phyloP scores from a whole-genome alignment of 2,888 invertebrate genomes.

The Lycaena phlaeas region DNA sequence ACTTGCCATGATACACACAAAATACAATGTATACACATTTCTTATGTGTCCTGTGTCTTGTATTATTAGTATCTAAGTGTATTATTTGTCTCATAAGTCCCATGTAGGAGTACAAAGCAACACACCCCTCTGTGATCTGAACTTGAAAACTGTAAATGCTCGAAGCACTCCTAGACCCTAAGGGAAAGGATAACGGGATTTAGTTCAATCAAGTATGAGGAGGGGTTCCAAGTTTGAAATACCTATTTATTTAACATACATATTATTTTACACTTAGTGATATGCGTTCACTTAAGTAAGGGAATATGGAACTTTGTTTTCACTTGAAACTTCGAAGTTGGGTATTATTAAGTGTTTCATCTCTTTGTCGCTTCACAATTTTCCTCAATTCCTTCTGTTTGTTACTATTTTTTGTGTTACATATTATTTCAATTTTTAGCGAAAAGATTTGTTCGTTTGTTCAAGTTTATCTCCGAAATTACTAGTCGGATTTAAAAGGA shows the following conservation, averaged over 20 bases:
- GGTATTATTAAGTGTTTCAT: neutral
- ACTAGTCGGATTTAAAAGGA: too few species aligned
- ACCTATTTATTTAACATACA: constrained; percentile 25
- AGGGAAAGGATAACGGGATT: constrained; percentile 27
- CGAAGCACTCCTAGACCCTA: constrained; percentile 23
- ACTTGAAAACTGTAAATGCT: constrained; percentile 25
- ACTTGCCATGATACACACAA: too few species aligned
- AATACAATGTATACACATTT: neutral
- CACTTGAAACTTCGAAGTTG: neutral
- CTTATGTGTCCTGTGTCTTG: neutral
- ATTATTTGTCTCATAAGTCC: constrained; percentile 6
- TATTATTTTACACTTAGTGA: constrained; percentile 20
- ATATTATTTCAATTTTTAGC: too few species aligned
- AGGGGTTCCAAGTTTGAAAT: constrained; percentile 25
- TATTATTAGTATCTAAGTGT: too few species aligned
- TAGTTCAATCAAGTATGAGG: constrained; percentile 28
- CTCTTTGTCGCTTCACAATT: too few species aligned
- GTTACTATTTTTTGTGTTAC: too few species aligned
- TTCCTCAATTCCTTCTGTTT: too few species aligned
- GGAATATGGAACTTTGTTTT: neutral
- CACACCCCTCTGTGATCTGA: constrained; percentile 12
- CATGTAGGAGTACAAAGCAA: constrained; percentile 7
- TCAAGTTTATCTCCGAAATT: too few species aligned
- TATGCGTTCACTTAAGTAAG: neutral
- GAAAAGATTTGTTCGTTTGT: too few species aligned